These are phyloP conservation scores for Troides helena DNA, from an alignment of 2,888 invertebrate species.

Conservation along the genomic window DNA sequence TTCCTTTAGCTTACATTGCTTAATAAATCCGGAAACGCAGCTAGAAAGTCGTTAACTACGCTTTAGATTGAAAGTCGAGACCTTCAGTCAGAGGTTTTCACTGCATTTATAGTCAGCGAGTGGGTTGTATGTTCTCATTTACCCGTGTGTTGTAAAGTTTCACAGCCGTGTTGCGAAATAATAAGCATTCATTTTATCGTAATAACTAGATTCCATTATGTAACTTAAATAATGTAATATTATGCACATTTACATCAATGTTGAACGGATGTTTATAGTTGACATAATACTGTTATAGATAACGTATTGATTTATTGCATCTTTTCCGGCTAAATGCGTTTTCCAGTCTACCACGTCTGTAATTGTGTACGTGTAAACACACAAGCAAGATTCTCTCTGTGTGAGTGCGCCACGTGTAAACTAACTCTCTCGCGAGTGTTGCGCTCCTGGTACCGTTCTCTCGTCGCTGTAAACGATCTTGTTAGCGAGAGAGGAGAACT, in stretches of 20 bases:
- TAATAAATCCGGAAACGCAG: slow-evolving; percentile 60
- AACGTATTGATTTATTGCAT: slow-evolving; percentile 57
- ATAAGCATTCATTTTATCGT: slow-evolving; percentile 32
- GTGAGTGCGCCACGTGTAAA: slow-evolving; percentile 56
- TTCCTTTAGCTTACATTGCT: slow-evolving; percentile 62
- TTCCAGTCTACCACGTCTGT: slow-evolving; percentile 65
- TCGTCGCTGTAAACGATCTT: slow-evolving; percentile 48
- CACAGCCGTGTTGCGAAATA: slow-evolving; percentile 38
- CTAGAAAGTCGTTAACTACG: slow-evolving; percentile 61
- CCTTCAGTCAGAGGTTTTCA: slow-evolving; percentile 60
- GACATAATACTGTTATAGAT: slow-evolving; percentile 30
- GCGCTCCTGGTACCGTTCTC: slow-evolving; percentile 42
- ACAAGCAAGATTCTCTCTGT: slow-evolving; percentile 39
- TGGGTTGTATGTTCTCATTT: slow-evolving; percentile 40
- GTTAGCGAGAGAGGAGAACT: slow-evolving; percentile 39
- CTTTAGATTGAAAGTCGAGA: slow-evolving; percentile 64
- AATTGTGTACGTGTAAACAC: slow-evolving; percentile 42
- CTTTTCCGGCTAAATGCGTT: slow-evolving; percentile 65
- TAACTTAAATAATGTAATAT: slow-evolving; percentile 18
- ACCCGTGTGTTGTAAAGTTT: slow-evolving; percentile 47
- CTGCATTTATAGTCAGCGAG: slow-evolving; percentile 57
- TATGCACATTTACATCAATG: not conserved
- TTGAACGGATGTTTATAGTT: slow-evolving; percentile 3
- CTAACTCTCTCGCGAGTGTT: slow-evolving; percentile 35
- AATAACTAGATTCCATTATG: slow-evolving; percentile 9